Evolutionary conservation across 1,140 invertebrate species (phyloP), one percentile per base, ranked within the genome.

Genomic region (Leguminivora glycinivorella): DNA sequence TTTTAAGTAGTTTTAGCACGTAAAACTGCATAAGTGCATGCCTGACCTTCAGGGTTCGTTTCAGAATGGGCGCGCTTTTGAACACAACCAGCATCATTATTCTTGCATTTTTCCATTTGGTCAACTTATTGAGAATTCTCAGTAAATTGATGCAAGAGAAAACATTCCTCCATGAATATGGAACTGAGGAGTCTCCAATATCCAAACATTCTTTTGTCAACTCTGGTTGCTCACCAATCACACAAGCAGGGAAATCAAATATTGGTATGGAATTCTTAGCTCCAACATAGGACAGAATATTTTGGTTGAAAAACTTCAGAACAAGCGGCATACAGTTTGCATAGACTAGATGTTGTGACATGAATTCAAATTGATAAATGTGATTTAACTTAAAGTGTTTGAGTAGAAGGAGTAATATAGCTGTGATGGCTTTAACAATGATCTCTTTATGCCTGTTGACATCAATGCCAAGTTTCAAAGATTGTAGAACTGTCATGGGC

Each of bases 61-160:
- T 99, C 43, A 99, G 92, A 77, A 99, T 99, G 0, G 99, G 98
- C 6, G 99, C 98, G 63, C 98, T 99, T 93, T 99, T 99, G 88
- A 99, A 99, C 1, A 99, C 98, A 58, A 99, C 98, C 60, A 99
- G 92, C 98, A 99, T 99, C 98, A 99, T 99, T 29, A 99, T 99
- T 76, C 99, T 94, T 25, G 98, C 99, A 90, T 99, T 98, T 90
- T 99, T 99, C 98, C 98, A 99, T 91, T 99, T 99, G 34, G 98
- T 99, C 47, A 99, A 92, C 93, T 99, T 99, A 89, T 99, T 99
- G 24, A 99, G 94, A 81, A 99, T 98, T 80, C 99, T 93, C 40
- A 99, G 92, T 34, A 99, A 90, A 94, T 99, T 99, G 63, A 99
- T 99, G 84, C 98, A 99, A 1, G 98, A 97, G 92, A 99, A 99